These are phyloP conservation scores for Serrognathus titanus DNA, from an alignment of 2,888 invertebrate species.

Conservation along the genomic window DNA sequence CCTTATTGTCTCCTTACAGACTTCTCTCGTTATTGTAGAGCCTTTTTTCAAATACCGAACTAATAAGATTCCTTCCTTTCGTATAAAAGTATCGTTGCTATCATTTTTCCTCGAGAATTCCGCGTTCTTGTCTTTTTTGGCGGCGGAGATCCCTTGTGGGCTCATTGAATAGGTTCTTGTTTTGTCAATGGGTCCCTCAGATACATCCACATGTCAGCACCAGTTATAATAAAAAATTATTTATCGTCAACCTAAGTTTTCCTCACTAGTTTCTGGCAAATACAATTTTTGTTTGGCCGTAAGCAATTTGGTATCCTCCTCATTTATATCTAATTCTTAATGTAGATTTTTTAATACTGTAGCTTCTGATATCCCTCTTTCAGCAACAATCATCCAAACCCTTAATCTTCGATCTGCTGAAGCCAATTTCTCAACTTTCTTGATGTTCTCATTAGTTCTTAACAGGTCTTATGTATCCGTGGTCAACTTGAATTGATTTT, in stretches of 20 bases:
- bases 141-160: constrained; percentile 5
- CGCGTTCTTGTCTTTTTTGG: too few relatives aligned
- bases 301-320: background rate
- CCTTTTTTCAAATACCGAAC: background rate
- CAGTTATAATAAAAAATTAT: constrained; percentile 15
- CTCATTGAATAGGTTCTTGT: constrained; percentile 1
- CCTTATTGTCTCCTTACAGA: background rate
- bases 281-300: background rate
- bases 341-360: too few relatives aligned
- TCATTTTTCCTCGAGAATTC: too few relatives aligned
- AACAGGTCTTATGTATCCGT: background rate
- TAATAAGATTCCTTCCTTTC: background rate
- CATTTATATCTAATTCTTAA: background rate
- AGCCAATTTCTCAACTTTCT: too few relatives aligned
- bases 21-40: background rate
- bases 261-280: background rate
- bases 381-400: background rate
- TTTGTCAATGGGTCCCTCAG: constrained; percentile 15
- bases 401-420: too few relatives aligned
- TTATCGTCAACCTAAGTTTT: background rate
- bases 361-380: background rate
- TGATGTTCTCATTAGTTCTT: too few relatives aligned
- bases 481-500: background rate
- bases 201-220: constrained; percentile 30
- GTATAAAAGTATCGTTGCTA: background rate